A percentile compares a stretch with the other conserved stretches of the same genome.
Evolutionary conservation across 2,888 invertebrate species (phyloP).

Genomic region (Catocala fraxini): DNA sequence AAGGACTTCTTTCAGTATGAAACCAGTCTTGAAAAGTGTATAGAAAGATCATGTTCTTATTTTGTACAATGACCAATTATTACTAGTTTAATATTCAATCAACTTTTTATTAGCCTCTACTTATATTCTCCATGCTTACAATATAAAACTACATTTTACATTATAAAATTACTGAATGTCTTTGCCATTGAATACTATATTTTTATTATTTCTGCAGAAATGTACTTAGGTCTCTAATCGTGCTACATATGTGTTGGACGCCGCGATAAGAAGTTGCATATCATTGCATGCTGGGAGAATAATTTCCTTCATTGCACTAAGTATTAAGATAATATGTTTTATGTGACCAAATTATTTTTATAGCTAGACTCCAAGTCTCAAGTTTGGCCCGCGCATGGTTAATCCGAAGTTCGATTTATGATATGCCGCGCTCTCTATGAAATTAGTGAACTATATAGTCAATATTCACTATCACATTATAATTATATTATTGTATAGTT

Average conservation of each 20-base stretch:
- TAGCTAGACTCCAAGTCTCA: too few species aligned
- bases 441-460: too few species aligned
- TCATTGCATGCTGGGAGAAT: too few species aligned
- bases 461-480: too few species aligned
- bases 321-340: too few species aligned
- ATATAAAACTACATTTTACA: constrained; percentile 25
- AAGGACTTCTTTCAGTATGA: constrained; percentile 33
- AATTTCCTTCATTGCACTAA: too few species aligned
- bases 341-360: too few species aligned
- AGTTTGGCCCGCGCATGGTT: too few species aligned
- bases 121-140: constrained; percentile 25
- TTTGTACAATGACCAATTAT: constrained; percentile 26
- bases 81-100: constrained; percentile 22
- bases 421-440: too few species aligned
- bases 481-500: too few species aligned
- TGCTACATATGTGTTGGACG: background rate
- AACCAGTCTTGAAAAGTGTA: constrained; percentile 43
- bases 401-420: too few species aligned
- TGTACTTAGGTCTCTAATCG: constrained; percentile 1
- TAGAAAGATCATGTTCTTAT: constrained; percentile 31
- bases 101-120: constrained; percentile 45
- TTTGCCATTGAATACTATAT: constrained; percentile 15
- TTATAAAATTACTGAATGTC: constrained; percentile 21
- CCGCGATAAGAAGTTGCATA: too few species aligned
- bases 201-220: constrained; percentile 3